Conservation (phyloP, 2,797 vertebrate species). For the Avahi laniger region DNA sequence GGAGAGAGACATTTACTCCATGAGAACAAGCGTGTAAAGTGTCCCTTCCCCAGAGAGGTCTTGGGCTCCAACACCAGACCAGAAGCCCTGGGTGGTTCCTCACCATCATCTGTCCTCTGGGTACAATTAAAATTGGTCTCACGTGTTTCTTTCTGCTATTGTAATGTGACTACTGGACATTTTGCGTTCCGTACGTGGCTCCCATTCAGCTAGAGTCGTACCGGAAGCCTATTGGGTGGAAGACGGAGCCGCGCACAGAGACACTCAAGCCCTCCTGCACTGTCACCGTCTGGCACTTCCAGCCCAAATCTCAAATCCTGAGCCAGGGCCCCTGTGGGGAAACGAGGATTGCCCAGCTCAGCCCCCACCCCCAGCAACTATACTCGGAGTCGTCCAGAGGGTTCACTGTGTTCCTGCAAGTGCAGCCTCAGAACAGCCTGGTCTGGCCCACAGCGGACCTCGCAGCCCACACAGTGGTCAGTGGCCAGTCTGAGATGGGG, state of each 20-base stretch:
- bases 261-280: not conserved
- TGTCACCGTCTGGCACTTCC: accelerated
- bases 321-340: not conserved
- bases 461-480: too few relatives aligned
- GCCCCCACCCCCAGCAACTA: too few relatives aligned
- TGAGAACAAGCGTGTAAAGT: not conserved
- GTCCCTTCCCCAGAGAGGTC: not conserved
- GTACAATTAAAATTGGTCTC: too few relatives aligned
- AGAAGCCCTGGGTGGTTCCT: not conserved
- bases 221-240: not conserved
- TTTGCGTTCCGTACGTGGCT: too few relatives aligned
- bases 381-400: too few relatives aligned
- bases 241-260: slow-evolving; percentile 41
- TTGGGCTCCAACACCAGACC: not conserved
- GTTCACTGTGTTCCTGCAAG: too few relatives aligned
- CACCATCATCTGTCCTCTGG: accelerated
- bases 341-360: not conserved
- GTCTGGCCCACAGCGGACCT: too few relatives aligned
- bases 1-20: not conserved
- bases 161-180: too few relatives aligned
- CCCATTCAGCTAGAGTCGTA: not conserved
- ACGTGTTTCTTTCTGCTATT: too few relatives aligned
- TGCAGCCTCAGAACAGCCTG: too few relatives aligned
- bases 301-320: not conserved
- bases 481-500: not conserved